phyloP scores from a whole-genome alignment of 2,113 vertebrate species.

The Cyanistes caeruleus region DNA sequence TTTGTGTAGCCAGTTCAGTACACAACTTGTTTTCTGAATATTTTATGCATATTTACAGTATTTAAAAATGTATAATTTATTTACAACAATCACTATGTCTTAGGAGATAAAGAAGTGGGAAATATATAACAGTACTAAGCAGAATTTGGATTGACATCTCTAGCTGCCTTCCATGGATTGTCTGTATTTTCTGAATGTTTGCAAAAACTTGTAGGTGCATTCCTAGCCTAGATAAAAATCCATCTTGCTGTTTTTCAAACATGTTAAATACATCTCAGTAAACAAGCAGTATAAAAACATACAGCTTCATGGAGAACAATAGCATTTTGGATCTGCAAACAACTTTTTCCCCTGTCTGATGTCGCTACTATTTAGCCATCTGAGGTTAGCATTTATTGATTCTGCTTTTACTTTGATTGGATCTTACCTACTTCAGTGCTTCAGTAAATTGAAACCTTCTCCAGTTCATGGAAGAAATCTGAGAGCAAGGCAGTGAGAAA shows the following conservation, averaged over 20 bases:
- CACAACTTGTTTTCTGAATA: background rate
- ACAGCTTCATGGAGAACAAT: background rate
- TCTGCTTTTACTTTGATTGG: constrained; percentile 80
- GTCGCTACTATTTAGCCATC: constrained; percentile 71
- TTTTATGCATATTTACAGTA: background rate
- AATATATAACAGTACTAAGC: background rate
- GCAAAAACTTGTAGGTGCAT: background rate
- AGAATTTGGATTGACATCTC: background rate
- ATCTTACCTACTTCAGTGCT: constrained; percentile 77
- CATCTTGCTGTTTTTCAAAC: background rate
- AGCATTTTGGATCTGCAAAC: constrained; percentile 55
- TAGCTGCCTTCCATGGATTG: background rate
- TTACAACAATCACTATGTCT: background rate
- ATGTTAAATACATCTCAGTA: constrained; percentile 24
- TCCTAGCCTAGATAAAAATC: background rate
- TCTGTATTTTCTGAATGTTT: background rate
- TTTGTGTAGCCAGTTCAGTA: background rate
- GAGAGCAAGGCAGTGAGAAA: constrained; percentile 74
- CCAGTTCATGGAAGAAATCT: constrained; percentile 76
- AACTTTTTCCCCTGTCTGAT: constrained; percentile 67
- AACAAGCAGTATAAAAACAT: constrained; percentile 40
- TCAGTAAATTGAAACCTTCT: constrained; percentile 82
- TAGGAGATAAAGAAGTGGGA: background rate
- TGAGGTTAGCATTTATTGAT: constrained; percentile 78
- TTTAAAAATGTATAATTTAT: background rate